phyloP scores from a whole-genome alignment of 2,797 vertebrate genomes.

The Poeciliopsis gracilis region DNA sequence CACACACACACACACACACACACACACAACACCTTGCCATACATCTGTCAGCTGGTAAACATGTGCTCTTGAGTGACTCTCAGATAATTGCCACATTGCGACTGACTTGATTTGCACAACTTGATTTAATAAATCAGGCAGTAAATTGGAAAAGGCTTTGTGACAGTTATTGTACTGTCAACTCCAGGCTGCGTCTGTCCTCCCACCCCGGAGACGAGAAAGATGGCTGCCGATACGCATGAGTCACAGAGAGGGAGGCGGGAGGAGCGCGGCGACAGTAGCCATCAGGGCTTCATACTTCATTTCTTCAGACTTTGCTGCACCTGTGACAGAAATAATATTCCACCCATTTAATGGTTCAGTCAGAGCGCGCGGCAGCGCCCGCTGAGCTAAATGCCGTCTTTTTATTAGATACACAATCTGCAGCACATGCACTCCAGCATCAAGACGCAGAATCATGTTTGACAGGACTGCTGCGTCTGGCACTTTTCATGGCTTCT shows the following conservation, averaged over 20 bases:
- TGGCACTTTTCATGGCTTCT: conserved; percentile 6
- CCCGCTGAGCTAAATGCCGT: neutral
- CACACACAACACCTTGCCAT: conserved; percentile 46
- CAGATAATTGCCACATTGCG: conserved; percentile 53
- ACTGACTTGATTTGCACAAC: conserved; percentile 53
- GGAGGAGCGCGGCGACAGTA: neutral
- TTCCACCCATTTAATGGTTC: conserved; percentile 1
- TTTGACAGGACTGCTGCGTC: conserved; percentile 6
- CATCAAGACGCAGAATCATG: conserved; percentile 4
- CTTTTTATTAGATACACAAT: conserved; percentile 1
- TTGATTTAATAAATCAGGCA: conserved; percentile 52
- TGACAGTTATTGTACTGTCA: conserved; percentile 31
- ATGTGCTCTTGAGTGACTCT: conserved; percentile 44
- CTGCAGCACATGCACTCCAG: neutral
- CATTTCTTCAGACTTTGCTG: neutral
- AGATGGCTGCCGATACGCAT: neutral
- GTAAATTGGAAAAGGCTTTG: conserved; percentile 38
- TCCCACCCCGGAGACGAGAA: conserved; percentile 24
- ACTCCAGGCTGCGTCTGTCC: conserved; percentile 21
- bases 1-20: conserved; percentile 25
- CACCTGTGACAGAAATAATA: conserved; percentile 17
- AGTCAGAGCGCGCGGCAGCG: neutral
- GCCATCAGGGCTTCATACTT: neutral
- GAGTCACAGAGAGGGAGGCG: conserved; percentile 9
- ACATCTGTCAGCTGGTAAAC: conserved; percentile 57